phyloP scores from a whole-genome alignment of 2,113 vertebrate genomes.

The Cercopithecus mona region DNA sequence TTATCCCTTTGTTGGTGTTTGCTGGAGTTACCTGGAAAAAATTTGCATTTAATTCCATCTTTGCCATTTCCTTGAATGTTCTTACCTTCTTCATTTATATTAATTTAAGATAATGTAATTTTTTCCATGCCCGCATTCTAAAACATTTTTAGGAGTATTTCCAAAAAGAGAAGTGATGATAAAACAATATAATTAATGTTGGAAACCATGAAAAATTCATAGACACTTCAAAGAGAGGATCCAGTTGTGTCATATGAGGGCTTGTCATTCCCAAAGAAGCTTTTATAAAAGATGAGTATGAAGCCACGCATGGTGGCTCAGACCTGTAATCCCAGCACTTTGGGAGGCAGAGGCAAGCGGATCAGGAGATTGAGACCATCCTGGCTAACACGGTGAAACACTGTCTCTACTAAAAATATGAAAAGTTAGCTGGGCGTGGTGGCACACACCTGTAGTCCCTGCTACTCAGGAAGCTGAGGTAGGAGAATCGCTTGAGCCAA shows the following conservation, averaged over 20 bases:
- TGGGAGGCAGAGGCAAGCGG: no score
- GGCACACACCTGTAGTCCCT: no score
- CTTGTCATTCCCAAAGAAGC: not conserved
- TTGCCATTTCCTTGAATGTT: slow-evolving; percentile 48
- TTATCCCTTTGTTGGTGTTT: slow-evolving; percentile 40
- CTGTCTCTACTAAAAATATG: no score
- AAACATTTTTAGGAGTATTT: slow-evolving; percentile 40
- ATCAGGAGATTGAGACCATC: no score
- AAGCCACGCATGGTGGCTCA: not conserved
- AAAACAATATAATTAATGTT: slow-evolving; percentile 37
- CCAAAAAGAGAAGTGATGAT: slow-evolving; percentile 34
- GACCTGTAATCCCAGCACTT: no score
- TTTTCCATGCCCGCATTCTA: slow-evolving; percentile 37
- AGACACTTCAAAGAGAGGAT: slow-evolving; percentile 49
- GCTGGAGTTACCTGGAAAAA: slow-evolving; percentile 48
- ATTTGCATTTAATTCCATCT: slow-evolving; percentile 44
- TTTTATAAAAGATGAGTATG: slow-evolving; percentile 16
- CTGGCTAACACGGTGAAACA: no score
- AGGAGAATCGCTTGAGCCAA: no score
- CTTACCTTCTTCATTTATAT: slow-evolving; percentile 52
- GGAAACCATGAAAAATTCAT: slow-evolving; percentile 45
- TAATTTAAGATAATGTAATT: slow-evolving; percentile 47
- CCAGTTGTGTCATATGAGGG: not conserved
- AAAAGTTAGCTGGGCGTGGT: no score
- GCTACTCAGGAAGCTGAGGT: no score